Evolutionary conservation across 2,113 vertebrate species (phyloP).

Genomic region (Cichladusa arquata): DNA sequence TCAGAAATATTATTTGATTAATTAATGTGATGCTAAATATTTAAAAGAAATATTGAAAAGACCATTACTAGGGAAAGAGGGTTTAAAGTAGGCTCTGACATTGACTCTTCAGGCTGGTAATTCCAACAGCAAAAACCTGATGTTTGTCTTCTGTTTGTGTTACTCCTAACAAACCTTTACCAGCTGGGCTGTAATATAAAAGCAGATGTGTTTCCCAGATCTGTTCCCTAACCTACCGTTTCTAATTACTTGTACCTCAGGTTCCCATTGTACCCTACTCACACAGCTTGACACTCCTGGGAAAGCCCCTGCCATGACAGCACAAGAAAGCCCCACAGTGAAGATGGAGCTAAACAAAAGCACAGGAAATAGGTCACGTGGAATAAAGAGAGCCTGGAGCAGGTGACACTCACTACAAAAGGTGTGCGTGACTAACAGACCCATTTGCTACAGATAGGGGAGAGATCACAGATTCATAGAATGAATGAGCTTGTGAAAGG

Average conservation of each 20-base stretch:
- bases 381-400: slow-evolving; percentile 19
- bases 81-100: not conserved
- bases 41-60: not conserved
- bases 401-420: not conserved
- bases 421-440: not conserved
- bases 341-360: not conserved
- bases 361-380: not conserved
- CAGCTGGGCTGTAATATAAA: not conserved
- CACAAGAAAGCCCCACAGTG: not conserved
- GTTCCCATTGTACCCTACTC: not conserved
- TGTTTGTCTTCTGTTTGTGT: not conserved
- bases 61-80: not conserved
- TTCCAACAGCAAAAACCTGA: not conserved
- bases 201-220: not conserved
- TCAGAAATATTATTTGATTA: not conserved
- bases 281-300: not conserved
- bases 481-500: not conserved
- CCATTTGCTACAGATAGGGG: not conserved
- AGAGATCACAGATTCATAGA: not conserved
- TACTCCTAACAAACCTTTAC: not conserved
- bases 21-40: not conserved
- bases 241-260: not conserved
- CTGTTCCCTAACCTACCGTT: not conserved
- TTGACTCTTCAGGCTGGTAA: not conserved
- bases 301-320: not conserved